Conservation (phyloP, 92 coral and sea anemone species). For the Phenganax stokvisi region DNA sequence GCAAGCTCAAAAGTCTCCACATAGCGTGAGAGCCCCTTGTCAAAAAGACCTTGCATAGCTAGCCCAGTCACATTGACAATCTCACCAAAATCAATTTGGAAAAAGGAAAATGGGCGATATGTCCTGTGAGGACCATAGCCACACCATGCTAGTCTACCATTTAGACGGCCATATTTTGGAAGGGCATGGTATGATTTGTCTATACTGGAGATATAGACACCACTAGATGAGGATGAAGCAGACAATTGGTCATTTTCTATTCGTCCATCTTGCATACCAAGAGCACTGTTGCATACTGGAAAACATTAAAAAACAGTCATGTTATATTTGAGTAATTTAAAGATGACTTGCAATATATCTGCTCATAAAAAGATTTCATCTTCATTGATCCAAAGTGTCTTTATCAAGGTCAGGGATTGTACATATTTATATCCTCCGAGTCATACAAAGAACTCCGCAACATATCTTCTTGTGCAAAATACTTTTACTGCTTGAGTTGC, state of each 20-base stretch:
- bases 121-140: conserved; percentile 13
- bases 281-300: conserved; percentile 2
- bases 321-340: neutral
- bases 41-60: conserved; percentile 58
- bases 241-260: conserved; percentile 16
- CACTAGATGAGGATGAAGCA: neutral
- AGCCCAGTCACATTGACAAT: conserved; percentile 53
- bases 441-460: no score
- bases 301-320: neutral
- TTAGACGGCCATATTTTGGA: conserved; percentile 58
- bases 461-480: no score
- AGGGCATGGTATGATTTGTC: conserved; percentile 38
- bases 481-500: no score
- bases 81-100: conserved; percentile 57
- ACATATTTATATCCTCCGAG: no score
- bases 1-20: conserved; percentile 47
- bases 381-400: no score
- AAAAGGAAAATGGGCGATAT: conserved; percentile 39
- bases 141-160: conserved; percentile 58
- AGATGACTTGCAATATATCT: no score
- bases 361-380: no score
- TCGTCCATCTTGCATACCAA: conserved; percentile 15
- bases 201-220: neutral
- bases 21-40: conserved; percentile 39
- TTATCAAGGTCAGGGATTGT: no score